Conservation (phyloP, 2,797 vertebrate species). For the Gymnoscopelus braueri region DNA sequence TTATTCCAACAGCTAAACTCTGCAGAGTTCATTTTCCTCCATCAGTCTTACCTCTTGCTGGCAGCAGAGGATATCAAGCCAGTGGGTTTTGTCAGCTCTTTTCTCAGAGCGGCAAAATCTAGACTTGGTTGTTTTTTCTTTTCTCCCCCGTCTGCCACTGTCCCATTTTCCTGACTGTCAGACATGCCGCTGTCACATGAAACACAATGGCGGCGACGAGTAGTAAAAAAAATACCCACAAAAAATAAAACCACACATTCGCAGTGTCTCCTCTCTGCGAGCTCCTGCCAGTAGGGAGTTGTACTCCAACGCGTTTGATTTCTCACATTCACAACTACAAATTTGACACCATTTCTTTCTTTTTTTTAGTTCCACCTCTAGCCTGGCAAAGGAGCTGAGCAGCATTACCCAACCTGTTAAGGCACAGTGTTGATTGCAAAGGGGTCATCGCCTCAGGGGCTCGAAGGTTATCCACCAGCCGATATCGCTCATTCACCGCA, state of each 20-base stretch:
- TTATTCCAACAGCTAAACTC: slow-evolving; percentile 36
- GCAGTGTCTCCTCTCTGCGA: slow-evolving; percentile 68
- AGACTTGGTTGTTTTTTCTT: slow-evolving; percentile 63
- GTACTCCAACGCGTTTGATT: slow-evolving; percentile 57
- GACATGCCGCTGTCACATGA: slow-evolving; percentile 67
- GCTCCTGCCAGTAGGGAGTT: slow-evolving; percentile 52
- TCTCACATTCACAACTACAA: slow-evolving; percentile 53
- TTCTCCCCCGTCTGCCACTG: slow-evolving; percentile 40
- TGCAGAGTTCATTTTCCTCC: slow-evolving; percentile 26
- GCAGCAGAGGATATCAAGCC: slow-evolving; percentile 59
- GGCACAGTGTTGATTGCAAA: slow-evolving; percentile 8
- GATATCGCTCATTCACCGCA: slow-evolving; percentile 23
- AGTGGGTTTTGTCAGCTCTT: slow-evolving; percentile 66
- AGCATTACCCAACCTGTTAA: slow-evolving; percentile 38
- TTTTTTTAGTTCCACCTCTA: too few relatives aligned
- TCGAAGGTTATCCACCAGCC: slow-evolving; percentile 22
- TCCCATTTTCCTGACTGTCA: slow-evolving; percentile 74
- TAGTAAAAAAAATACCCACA: not conserved
- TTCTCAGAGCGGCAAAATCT: slow-evolving; percentile 69
- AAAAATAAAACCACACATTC: slow-evolving; percentile 67
- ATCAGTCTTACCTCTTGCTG: slow-evolving; percentile 40
- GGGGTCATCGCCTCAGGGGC: slow-evolving; percentile 8
- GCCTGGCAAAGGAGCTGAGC: slow-evolving; percentile 17
- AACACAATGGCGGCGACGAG: slow-evolving; percentile 68
- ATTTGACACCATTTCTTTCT: slow-evolving; percentile 51